Conservation (phyloP, 30 jellyfish, hydroid and myxozoan species). For the Rhopilema esculentum region DNA sequence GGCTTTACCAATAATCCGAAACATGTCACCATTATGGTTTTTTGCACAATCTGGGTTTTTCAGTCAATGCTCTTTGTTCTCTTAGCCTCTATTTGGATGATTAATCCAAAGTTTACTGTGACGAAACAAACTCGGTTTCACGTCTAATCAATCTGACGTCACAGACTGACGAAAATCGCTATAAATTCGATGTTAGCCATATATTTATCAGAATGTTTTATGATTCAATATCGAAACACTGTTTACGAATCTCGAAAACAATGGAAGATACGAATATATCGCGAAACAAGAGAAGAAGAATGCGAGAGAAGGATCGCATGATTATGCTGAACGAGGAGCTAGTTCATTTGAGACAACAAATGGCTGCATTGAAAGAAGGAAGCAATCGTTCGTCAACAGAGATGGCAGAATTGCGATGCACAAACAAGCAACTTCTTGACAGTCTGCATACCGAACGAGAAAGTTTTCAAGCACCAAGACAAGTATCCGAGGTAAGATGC, state of each 20-base stretch:
- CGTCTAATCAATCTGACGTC: not conserved
- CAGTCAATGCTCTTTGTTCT: no score
- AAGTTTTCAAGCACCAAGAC: not conserved
- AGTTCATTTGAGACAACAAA: not conserved
- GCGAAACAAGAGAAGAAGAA: not conserved
- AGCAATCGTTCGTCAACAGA: not conserved
- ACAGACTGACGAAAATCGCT: not conserved
- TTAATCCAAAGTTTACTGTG: no score
- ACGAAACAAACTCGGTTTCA: not conserved
- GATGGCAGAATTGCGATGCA: not conserved
- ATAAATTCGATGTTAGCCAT: not conserved
- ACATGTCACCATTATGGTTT: no score
- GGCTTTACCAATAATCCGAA: no score
- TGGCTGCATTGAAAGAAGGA: not conserved
- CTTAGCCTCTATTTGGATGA: not conserved
- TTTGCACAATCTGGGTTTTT: no score
- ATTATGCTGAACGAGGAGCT: not conserved
- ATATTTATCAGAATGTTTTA: not conserved
- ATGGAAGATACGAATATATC: not conserved
- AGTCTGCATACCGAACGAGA: not conserved
- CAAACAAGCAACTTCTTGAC: not conserved
- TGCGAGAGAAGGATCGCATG: not conserved
- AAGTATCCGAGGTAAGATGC: not conserved
- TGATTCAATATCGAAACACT: not conserved
- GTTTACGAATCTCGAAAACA: not conserved